Base-by-base conservation (phyloP, 92 coral and sea anemone genomes). In the Palythoa grandiflora region DNA sequence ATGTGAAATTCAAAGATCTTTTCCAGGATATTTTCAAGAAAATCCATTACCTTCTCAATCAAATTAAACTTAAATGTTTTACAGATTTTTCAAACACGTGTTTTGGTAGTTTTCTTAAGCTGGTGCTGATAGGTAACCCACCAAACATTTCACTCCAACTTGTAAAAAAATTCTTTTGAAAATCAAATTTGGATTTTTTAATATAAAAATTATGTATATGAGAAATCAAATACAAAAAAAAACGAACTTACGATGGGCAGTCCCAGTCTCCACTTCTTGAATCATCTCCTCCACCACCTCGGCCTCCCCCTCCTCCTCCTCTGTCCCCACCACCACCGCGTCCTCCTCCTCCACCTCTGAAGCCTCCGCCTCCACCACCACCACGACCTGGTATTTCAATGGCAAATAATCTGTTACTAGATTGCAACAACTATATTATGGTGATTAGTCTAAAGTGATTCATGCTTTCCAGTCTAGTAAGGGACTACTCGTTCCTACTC, bases 191-290 rank as follows among this genome's bases (percentile, higher is more conserved):
- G 28, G 28, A 28, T 28, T 28, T 28, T 28, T 28, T 28, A 28
- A 28, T 28, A 28, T 28, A 28, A 28, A 28, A 28, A 28, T 28
- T 28, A 0, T 28, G 0, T 28, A 5, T 44, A 44, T 44, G 50
- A 16, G 21, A 14, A 21, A 59, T 5, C 36, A 8, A 6, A 9
- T 8, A 20, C 20, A 17, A 44, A 13, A 47, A 16, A 21, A 9
- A 78, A 19, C 7, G 6, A 13, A 93, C 99, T 84, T 95, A 96
- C 99, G 95, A 92, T 38, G 99, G 92, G 83, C 99, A 97, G 87
- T 97, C 99, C 99, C 99, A 97, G 90, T 97, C 99, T 3, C 99
- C 99, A 84, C 94, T 92, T 57, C 99, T 91, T 28, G 86, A 79
- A 8, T 91, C 91, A 77, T 85, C 87, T 73, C 90, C 89, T 79